Conservation (phyloP, 92 coral and sea anemone species). For the Chrysogorgia sp. region DNA sequence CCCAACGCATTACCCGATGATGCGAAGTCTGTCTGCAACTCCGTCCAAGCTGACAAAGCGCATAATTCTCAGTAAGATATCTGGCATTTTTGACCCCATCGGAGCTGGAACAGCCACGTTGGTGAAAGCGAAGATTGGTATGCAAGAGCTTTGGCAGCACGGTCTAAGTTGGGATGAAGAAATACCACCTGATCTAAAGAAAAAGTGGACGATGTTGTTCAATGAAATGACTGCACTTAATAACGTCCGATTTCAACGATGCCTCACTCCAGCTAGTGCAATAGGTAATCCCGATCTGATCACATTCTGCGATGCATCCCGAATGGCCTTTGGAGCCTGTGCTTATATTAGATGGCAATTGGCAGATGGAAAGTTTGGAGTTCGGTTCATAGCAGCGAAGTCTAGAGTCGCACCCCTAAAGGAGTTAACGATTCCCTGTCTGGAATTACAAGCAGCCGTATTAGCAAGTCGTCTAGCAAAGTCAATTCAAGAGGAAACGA, state of each 20-base stretch:
- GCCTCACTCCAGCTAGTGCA: slow-evolving; percentile 20
- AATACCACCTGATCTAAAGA: slow-evolving; percentile 14
- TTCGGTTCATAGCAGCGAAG: slow-evolving; percentile 56
- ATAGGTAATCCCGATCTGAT: slow-evolving; percentile 19
- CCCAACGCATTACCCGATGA: too few relatives aligned
- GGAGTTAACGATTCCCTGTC: slow-evolving; percentile 62
- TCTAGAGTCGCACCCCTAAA: slow-evolving; percentile 74
- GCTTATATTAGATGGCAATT: slow-evolving; percentile 48
- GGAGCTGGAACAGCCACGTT: slow-evolving; percentile 42
- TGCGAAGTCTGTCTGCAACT: too few relatives aligned
- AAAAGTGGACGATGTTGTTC: slow-evolving; percentile 48
- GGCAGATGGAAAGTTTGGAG: slow-evolving; percentile 29
- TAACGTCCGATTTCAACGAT: slow-evolving; percentile 27
- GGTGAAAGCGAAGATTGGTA: slow-evolving; percentile 48
- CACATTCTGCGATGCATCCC: slow-evolving; percentile 53
- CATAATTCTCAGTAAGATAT: slow-evolving; percentile 28
- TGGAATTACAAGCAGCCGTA: slow-evolving; percentile 59
- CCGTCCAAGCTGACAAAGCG: neutral
- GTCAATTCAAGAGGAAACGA: slow-evolving; percentile 17
- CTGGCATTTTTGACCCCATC: slow-evolving; percentile 44
- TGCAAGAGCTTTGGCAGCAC: slow-evolving; percentile 60
- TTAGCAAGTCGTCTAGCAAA: slow-evolving; percentile 38
- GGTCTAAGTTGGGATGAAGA: slow-evolving; percentile 61
- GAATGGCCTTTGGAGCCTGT: slow-evolving; percentile 51
- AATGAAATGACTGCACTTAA: slow-evolving; percentile 45